Conservation (phyloP, 2,797 vertebrate genomes). For the Cossypha polioptera region DNA sequence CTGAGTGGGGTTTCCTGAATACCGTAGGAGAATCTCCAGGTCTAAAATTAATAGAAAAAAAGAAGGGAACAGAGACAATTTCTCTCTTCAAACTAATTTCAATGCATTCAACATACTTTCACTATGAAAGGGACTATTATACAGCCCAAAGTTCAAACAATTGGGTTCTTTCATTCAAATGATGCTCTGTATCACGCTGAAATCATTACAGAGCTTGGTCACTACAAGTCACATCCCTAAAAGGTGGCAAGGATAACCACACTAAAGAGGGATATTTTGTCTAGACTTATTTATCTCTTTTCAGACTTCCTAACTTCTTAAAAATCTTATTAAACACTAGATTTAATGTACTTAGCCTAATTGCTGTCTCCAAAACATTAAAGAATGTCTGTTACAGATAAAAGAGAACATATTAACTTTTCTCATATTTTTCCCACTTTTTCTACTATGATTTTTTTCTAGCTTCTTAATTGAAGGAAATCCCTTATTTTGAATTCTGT, state of each 20-base stretch:
- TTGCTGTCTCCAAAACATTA: not conserved
- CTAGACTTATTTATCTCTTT: not conserved
- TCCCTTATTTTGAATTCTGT: not conserved
- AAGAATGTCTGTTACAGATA: not conserved
- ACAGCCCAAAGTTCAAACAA: not conserved
- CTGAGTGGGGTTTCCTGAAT: not conserved
- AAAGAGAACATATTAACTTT: not conserved
- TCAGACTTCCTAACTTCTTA: not conserved
- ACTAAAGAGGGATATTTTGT: constrained; percentile 4
- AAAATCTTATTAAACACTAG: not conserved
- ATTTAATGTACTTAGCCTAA: not conserved
- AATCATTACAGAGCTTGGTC: not conserved
- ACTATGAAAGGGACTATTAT: not conserved
- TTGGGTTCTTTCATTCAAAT: not conserved
- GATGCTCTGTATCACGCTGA: not conserved
- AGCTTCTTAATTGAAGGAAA: not conserved
- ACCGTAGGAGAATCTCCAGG: not conserved
- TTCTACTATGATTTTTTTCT: not conserved
- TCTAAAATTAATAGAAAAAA: not conserved
- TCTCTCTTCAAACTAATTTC: not conserved
- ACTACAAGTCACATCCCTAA: not conserved
- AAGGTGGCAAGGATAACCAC: not conserved
- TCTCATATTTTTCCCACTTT: not conserved
- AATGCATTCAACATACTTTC: not conserved
- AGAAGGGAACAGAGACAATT: not conserved